Base-by-base conservation (phyloP, 2,888 invertebrate genomes). In the Thereva unica region DNA sequence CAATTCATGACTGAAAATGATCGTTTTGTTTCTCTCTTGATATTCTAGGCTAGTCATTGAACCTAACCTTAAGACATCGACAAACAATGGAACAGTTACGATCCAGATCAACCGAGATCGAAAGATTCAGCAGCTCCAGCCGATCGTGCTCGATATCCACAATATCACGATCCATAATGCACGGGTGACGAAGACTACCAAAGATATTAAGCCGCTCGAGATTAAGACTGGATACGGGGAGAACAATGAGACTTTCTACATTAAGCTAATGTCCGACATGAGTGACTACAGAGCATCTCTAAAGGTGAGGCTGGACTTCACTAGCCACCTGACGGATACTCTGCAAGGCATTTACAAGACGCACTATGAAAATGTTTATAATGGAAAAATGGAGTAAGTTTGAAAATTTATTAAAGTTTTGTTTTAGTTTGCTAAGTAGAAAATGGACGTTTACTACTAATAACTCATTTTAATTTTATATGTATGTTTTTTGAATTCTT, bases 331-430 rank as follows among this genome's bases (percentile, higher is more conserved):
- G 38, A 83, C 84, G 37, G 82, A 83, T 67, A 83, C 84, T 1
- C 76, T 87, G 54, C 84, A 84, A 72, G 85, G 85, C 38, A 80
- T 84, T 71, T 85, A 85, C 75, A 79, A 82, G 72, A 83, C 83
- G 59, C 80, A 80, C 53, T 84, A 84, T 71, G 68, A 76, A 1
- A 82, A 84, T 71, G 73, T 75, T n/a, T 73, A 75, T 0, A 78
- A 76, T 38, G 75, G 76, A 4, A 69, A 76, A 55, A 77, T 76
- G 67, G 81, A 80, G 84, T 84, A 75, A 77, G 79, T 77, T 57
- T 1, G 4, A 45, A 9, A 2, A 10, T 42, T 6, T 12, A n/a
- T 5, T 54, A 4, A 40, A 8, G 10, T 54, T 38, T 35, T 34
- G 12, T 34, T 52, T 9, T 5, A 5, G n/a, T 34, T 5, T 34